Evolutionary conservation across 2,888 invertebrate species (phyloP), one percentile per base, ranked within the genome.

Genomic region (Rotaria magnacalcarata): DNA sequence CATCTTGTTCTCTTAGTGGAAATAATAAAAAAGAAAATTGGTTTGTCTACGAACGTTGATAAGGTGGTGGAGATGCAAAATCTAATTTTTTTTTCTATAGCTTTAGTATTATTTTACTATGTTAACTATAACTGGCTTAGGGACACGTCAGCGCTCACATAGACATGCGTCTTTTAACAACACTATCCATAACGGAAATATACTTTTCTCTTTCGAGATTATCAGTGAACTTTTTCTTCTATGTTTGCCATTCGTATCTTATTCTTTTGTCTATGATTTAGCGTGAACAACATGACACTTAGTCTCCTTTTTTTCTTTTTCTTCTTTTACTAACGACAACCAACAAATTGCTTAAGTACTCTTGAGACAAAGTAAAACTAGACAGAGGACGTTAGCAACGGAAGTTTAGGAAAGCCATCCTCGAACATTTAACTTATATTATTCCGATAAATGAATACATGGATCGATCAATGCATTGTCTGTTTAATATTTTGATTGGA

Each of bases 211-310:
- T 4, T 67, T 14, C 27, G 14, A 34, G 14, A 67, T 34, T 67
- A n/a, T 34, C 34, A 67, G n/a, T 16, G 27, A 27, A 67, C 11
- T 14, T 67, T 5, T 60, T 58, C 24, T 58, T 10, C 10, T 58
- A 14, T n/a, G 7, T 58, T 27, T 60, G 0, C 14, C 54, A 5
- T 0, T 4, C 2, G 54, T 6, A 54, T 54, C 21, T 4, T 54
- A 54, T 19, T 54, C 54, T 54, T 27, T 27, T 7, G 10, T 27
- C 27, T 27, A 34, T 67, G 34, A 34, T 27, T 27, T 67, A 67
- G 67, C 27, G 14, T 67, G 67, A 34, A 67, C 67, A 67, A 67
- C 67, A 67, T 34, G 67, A 67, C 34, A 67, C 67, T 67, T 67
- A 67, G 27, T n/a, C 34, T 34, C n/a, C 34, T 27, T 67, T 67